Base-by-base conservation (phyloP, 1,140 invertebrate genomes). In the Saxidomus purpurata region DNA sequence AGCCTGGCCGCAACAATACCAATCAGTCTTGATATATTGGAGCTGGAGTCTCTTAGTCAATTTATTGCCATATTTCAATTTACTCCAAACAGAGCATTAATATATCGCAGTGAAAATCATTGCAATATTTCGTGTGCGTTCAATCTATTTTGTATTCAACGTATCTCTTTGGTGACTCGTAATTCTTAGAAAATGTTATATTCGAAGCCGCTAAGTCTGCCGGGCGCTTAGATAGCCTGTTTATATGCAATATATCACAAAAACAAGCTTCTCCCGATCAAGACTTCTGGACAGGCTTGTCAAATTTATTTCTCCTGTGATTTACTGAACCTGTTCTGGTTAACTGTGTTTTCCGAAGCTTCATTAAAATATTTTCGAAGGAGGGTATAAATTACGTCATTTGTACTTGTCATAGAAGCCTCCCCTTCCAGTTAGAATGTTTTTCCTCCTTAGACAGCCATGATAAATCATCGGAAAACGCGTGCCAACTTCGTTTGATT, bases 121-220 rank as follows among this genome's bases (percentile, higher is more conserved):
- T 89, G 87, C 87, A 55, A 71, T 83, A 74, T 89, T 89, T 83
- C 87, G 87, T 89, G 87, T 77, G 47, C 36, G 63, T 83, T 59
- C 80, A 89, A 89, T 89, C 87, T 89, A 89, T 89, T 89, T 83
- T 89, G 71, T 81, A 89, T 89, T 89, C 87, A 83, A 59, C 36
- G 34, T 61, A 83, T 47, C 52, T 84, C 87, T 74, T 76, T 28
- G 40, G 87, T 89, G 87, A 61, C 80, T 77, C 67, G 59, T 89
- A 83, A 83, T 59, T 89, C 79, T 83, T 74, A 28, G 31, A 84
- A 74, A 89, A 83, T 89, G 79, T 79, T 89, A 76, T 89, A 63
- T 67, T 47, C 55, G 67, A 83, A 84, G 79, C 47, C 67, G 34
- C 69, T 13, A 28, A 83, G 79, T 83, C 87, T 89, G 80, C 34